Evolutionary conservation across 35 echinoderm and acorn worm genomes (phyloP), one percentile per base, ranked within the genome.

Genomic region (Ophioderma brevispina): DNA sequence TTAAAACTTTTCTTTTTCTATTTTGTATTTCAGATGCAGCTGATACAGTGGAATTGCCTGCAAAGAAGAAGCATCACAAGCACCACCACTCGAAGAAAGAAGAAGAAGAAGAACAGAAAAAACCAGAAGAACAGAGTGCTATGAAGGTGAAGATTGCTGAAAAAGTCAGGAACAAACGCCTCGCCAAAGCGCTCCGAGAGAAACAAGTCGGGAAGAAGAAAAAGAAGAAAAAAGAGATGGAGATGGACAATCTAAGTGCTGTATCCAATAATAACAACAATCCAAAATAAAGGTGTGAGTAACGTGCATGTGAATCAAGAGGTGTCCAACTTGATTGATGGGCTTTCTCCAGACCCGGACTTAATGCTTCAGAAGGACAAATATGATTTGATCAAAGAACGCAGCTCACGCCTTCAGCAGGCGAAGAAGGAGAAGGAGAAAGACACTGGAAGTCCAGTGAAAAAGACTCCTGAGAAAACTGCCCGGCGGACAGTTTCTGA

Each of bases 321-420:
- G n/a, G 35, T 63, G 15, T 38, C 52, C 49, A 38, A 42, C 81
- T 70, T 83, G 18, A 31, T 55, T 59, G 83, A 85, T 85, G 70
- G 32, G 21, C 36, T 13, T 38, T 23, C 63, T 31, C 63, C 52
- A 63, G 83, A 85, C 28, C 32, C 36, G 31, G 49, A 85, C 25
- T n/a, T n/a, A n/a, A 77, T 15, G 10, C 4, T 96, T 38, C 82
- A 39, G 81, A 98, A 98, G 38, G 89, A 98, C 83, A 98, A 98
- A 89, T 98, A 94, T 91, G 96, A 98, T 43, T 80, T 98, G 35
- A 98, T 98, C 76, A 98, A 98, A 55, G 96, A 94, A 55, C 38
- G 96, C 76, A 86, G 92, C 42, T 85, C 59, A 38, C 78, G 84
- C 38, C 76, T 82, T 81, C 83, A 52, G 64, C 77, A 89, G 31